Evolutionary conservation across 2,113 vertebrate genomes (phyloP), one percentile per base, ranked within the genome.

Genomic region (Gasterosteus aculeatus): DNA sequence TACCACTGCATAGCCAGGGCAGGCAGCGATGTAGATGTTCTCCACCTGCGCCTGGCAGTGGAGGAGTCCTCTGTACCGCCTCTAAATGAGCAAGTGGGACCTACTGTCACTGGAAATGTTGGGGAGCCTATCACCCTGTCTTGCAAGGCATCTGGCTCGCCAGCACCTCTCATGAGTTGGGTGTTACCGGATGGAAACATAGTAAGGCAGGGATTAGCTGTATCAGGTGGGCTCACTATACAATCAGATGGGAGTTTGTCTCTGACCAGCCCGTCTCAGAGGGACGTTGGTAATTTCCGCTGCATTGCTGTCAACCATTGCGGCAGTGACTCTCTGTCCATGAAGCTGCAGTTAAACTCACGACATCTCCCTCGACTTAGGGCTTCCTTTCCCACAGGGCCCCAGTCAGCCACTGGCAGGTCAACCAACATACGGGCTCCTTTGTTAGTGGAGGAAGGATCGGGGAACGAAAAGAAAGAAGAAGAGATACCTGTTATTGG

Each of bases 281-380:
- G 85, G 19, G 95, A 98, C 19, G 90, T 83, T 33, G 97, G 98
- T 29, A 73, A 94, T 91, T 98, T 99, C 87, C 93, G 92, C 16
- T 99, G 98, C 22, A 92, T 96, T 77, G 96, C 95, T 6, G 78
- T 96, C 78, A 99, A 97, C 80, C 91, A 87, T 19, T 94, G 92
- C 19, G 97, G 97, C 18, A 91, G 89, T 7, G 95, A 97, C 69
- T 93, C 92, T 1, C 72, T 95, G 57, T 91, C 92, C 1, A 83
- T 94, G 53, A 94, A 89, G 35, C 83, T 99, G 39, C 85, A 89
- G 5, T 85, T 99, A 72, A 90, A 84, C 42, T 88, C 88, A 51
- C 86, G 84, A 81, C 92, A 90, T 70, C 87, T 90, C 0, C 75
- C 89, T 78, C 33, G 82, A 75, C 5, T 92, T 85, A 69, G 92